Conservation (phyloP, 2,888 invertebrate species). For the Erebia aethiops region DNA sequence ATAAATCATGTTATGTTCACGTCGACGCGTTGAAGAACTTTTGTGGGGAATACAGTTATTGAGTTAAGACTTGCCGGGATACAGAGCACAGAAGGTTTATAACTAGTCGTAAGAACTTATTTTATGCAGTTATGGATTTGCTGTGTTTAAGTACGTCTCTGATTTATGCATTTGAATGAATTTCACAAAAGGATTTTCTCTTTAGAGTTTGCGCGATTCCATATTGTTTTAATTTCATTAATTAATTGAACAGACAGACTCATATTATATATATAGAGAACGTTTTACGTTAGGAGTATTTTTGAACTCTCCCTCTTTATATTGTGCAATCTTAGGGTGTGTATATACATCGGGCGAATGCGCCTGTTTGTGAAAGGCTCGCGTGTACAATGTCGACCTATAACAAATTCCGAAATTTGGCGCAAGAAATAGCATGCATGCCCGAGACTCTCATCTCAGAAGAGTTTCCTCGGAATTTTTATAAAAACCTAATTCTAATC, state of each 20-base stretch:
- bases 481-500: too few relatives aligned
- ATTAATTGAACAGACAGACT: background rate
- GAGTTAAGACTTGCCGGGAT: constrained; percentile 41
- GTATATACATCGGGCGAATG: too few relatives aligned
- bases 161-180: constrained; percentile 23
- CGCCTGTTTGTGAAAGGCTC: too few relatives aligned
- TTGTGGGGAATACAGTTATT: constrained; percentile 42
- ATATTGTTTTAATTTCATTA: constrained; percentile 1
- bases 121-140: constrained; percentile 28
- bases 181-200: constrained; percentile 3
- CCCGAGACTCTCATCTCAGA: too few relatives aligned
- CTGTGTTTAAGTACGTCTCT: constrained; percentile 23
- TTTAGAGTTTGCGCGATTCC: background rate
- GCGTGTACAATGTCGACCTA: too few relatives aligned
- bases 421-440: too few relatives aligned
- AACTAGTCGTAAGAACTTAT: constrained; percentile 30
- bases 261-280: background rate
- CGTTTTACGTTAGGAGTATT: background rate
- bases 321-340: background rate
- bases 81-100: constrained; percentile 35
- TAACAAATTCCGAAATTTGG: too few relatives aligned
- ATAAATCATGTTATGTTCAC: constrained; percentile 43
- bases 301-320: background rate
- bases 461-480: too few relatives aligned
- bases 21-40: constrained; percentile 42